Evolutionary conservation across 1,140 invertebrate genomes (phyloP), one percentile per base, ranked within the genome.

Genomic region (Drosophila busckii): DNA sequence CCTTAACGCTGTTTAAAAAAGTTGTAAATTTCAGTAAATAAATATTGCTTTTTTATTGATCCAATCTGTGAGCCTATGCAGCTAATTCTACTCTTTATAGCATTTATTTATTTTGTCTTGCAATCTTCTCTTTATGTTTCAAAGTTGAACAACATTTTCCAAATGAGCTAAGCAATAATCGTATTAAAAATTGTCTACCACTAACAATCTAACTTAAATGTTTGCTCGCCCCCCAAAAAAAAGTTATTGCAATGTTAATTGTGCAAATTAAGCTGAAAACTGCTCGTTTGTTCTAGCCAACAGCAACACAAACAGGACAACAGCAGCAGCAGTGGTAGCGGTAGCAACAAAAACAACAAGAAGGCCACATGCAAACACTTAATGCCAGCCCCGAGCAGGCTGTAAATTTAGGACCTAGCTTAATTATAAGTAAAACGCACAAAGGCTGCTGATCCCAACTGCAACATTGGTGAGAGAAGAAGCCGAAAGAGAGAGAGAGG

Each of bases 291-390:
- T 16, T 44, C 50, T 26, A 64, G 40, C 50, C 50, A 75, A 41
- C 45, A 31, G 34, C 50, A 75, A 61, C 70, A 65, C 55, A 73
- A 42, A 52, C 29, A 42, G 46, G n/a, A 15, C 22, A 59, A 48
- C 45, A 59, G 29, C 20, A 49, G 19, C 26, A 45, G 17, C 32
- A 29, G 32, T 9, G 6, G 16, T 16, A 22, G n/a, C 16, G 41
- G 40, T 29, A 37, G 15, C 6, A 53, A 35, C 29, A 34, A 3
- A 4, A 35, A 34, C 40, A 44, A 6, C 12, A 52, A 54, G 59
- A 65, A 56, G n/a, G n/a, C 70, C 65, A 60, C 70, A 76, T 76
- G 70, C 70, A 70, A 76, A 76, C 70, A 76, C 70, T 76, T 76
- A 76, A 65, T 76, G 70, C 60, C 61, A 58, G 65, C 70, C 70